Percentiles rank a stretch among this genome's conserved stretches.
Evolutionary conservation across 2,888 invertebrate genomes (phyloP).

Genomic region (Drosophila falleni): DNA sequence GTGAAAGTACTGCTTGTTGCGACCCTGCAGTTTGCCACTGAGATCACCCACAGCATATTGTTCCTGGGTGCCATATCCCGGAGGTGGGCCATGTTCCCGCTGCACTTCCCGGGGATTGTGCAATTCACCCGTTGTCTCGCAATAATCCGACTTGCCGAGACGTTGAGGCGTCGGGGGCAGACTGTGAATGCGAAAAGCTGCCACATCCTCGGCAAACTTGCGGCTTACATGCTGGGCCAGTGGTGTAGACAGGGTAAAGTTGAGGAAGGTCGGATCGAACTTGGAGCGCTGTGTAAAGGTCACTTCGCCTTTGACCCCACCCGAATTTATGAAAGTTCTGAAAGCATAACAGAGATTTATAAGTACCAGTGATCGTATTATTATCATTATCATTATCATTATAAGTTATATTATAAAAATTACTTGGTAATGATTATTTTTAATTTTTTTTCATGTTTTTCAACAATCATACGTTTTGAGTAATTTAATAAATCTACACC

Average conservation of each 20-base stretch:
- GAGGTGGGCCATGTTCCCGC: slow-evolving; percentile 88
- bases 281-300: slow-evolving; percentile 92
- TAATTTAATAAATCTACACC: too few relatives aligned
- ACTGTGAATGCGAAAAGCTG: slow-evolving; percentile 90
- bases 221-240: slow-evolving; percentile 89
- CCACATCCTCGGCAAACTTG: slow-evolving; percentile 90
- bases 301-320: slow-evolving; percentile 93
- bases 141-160: slow-evolving; percentile 86
- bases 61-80: slow-evolving; percentile 91
- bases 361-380: too few relatives aligned
- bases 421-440: too few relatives aligned
- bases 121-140: slow-evolving; percentile 90
- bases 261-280: slow-evolving; percentile 93
- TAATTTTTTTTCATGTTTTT: too few relatives aligned
- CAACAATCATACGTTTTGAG: too few relatives aligned
- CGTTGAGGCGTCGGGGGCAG: slow-evolving; percentile 89
- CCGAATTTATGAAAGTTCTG: slow-evolving; percentile 90
- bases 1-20: slow-evolving; percentile 90
- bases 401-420: too few relatives aligned
- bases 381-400: too few relatives aligned
- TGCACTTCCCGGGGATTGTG: slow-evolving; percentile 91
- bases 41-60: slow-evolving; percentile 96
- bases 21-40: slow-evolving; percentile 92
- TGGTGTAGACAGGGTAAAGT: slow-evolving; percentile 89
- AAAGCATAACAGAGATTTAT: slow-evolving; percentile 22